Conservation (phyloP, 2,113 vertebrate genomes). For the Rhipidura dahli region DNA sequence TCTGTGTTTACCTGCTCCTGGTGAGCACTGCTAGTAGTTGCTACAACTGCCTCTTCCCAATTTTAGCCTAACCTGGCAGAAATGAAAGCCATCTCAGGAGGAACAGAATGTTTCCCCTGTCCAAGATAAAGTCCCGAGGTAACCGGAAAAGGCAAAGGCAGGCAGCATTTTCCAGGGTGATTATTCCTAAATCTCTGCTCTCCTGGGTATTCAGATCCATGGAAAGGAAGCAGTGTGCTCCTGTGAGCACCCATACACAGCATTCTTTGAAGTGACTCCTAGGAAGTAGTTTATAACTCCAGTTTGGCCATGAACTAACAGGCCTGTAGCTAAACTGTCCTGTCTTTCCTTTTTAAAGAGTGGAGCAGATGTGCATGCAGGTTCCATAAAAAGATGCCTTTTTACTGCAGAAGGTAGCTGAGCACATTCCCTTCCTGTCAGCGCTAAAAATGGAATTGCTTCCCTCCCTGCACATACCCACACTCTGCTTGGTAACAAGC, state of each 20-base stretch:
- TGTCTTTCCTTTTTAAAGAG: neutral
- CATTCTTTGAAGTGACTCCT: neutral
- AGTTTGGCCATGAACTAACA: neutral
- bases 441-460: slow-evolving; percentile 24
- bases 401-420: neutral
- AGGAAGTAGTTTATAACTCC: neutral
- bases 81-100: neutral
- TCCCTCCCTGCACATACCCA: slow-evolving; percentile 25
- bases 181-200: neutral
- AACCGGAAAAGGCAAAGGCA: neutral
- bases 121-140: neutral
- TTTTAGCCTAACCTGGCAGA: neutral
- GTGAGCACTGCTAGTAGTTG: neutral
- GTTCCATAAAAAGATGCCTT: slow-evolving; percentile 18
- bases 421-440: neutral
- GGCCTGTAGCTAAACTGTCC: neutral
- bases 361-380: slow-evolving; percentile 6
- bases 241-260: neutral
- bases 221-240: neutral
- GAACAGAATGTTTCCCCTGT: neutral
- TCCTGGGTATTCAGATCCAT: neutral
- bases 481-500: neutral
- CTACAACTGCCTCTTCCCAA: neutral
- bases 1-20: neutral
- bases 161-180: neutral